Percentiles rank a stretch among this genome's conserved stretches.
Conservation (phyloP, 2,113 vertebrate species). For the Tichodroma muraria region DNA sequence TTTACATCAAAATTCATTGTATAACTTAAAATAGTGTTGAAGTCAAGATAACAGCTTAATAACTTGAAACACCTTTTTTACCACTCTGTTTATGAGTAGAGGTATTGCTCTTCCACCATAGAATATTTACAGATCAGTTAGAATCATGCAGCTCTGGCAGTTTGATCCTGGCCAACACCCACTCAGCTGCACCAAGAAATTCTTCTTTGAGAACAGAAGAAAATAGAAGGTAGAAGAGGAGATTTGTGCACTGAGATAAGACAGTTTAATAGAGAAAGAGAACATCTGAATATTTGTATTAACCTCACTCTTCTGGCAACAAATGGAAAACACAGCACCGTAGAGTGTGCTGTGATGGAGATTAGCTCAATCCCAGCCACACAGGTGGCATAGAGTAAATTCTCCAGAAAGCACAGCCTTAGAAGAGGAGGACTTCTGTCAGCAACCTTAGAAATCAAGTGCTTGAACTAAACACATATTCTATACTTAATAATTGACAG, state of each 20-base stretch:
- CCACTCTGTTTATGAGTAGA: neutral
- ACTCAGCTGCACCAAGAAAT: neutral
- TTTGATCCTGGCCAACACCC: neutral
- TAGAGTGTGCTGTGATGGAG: neutral
- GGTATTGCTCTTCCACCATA: neutral
- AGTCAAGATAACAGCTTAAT: neutral
- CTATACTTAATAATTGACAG: neutral
- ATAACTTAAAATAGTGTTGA: neutral
- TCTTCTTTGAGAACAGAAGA: neutral
- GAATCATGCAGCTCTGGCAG: neutral
- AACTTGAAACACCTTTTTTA: neutral
- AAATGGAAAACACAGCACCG: neutral
- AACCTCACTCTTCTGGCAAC: neutral
- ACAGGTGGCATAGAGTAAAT: neutral
- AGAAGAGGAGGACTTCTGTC: neutral
- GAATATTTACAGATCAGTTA: neutral
- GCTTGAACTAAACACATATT: neutral
- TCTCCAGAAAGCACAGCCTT: neutral
- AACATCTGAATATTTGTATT: neutral
- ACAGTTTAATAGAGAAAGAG: neutral
- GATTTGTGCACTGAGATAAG: neutral
- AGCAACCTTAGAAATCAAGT: neutral
- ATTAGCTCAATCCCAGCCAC: neutral
- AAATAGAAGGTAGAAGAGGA: neutral
- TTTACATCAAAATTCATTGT: neutral